Base-by-base conservation (phyloP, 2,797 vertebrate genomes). In the Pampus argenteus region DNA sequence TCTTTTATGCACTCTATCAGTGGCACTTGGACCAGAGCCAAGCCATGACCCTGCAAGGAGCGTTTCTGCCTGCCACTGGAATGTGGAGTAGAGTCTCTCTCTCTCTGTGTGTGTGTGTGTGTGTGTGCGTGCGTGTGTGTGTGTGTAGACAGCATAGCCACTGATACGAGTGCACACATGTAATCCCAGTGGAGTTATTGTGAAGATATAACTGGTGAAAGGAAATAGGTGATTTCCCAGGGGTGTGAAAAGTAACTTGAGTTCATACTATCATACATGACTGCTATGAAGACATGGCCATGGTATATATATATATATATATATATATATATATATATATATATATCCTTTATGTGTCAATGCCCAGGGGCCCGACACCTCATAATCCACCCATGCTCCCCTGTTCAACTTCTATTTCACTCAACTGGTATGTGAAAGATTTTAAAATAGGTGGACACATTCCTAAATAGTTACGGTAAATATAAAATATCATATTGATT, bases 1-100 rank as follows among this genome's bases (percentile, higher is more conserved):
- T 76, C 83, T 87, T 88, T 89, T 84, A 73, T 66, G 58, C 10
- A 14, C 76, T 74, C 60, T 75, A 76, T 83, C 72, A 51, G 78
- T 78, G 72, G 63, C 42, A 29, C 61, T 89, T 89, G 85, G 81
- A 81, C 59, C 48, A 31, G n/a, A 66, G 77, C 76, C 79, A 83
- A 67, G 26, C 20, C 20, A 31, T 65, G 51, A 74, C 70, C 75
- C 71, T 57, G 51, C 38, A 56, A 62, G 34, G 42, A 66, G 31
- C 5, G 5, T 6, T n/a, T 61, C 56, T 31, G 59, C 29, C 50
- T 63, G 26, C 34, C 42, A 4, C 49, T 49, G 65, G 54, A 56
- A 78, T 74, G 65, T 62, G 42, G 40, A 55, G 34, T 17, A 42
- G 26, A 52, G 50, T 47, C 50, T 48, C 1, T 23, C 1, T 31